Evolutionary conservation across 53 echinoderm and acorn worm genomes (phyloP), one percentile per base, ranked within the genome.

Genomic region (Actinopyga echinites): DNA sequence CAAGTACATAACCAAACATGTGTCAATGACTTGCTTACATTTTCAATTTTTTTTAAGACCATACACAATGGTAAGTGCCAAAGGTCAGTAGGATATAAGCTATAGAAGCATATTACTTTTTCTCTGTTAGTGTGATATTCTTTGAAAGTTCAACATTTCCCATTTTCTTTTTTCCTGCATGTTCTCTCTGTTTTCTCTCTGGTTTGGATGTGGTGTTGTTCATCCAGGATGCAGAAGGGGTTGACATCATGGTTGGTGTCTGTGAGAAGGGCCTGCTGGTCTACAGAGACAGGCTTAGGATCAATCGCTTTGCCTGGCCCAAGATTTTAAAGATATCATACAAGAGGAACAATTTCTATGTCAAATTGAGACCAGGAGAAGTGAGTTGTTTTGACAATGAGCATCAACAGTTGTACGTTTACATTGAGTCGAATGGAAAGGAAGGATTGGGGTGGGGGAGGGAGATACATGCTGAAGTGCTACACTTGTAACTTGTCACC

Each of bases 271-370:
- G 99, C 30, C 91, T 97, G 42, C 90, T 99, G 57, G 95, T 99
- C 85, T 99, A 99, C 90, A 87, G 99, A 38, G 95, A 99, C 69
- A 85, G 99, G 58, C 82, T 99, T 56, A 90, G 99, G 81, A 95
- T 97, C 90, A 99, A 99, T 89, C 99, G 99, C 82, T 99, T 99
- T 81, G 99, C 99, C 80, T 99, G 99, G 99, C 99, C 99, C 68
- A 99, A 99, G 88, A 99, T 99, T 83, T 91, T 99, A 66, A 99
- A 99, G 82, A 99, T 99, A 58, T 99, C 99, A 28, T 99, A 99
- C 85, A 99, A 99, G 61, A 89, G 99, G 61, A 99, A 99, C 87
- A 99, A 95, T 87, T 99, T 99, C 87, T 99, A 99, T 89, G 95
- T 99, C 85, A 99, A 99, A 84, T 90, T 99, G 45, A 92, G 99